Percentiles rank a stretch among this genome's conserved stretches.
Conservation (phyloP, 2,888 invertebrate genomes). For the Serrognathus titanus region DNA sequence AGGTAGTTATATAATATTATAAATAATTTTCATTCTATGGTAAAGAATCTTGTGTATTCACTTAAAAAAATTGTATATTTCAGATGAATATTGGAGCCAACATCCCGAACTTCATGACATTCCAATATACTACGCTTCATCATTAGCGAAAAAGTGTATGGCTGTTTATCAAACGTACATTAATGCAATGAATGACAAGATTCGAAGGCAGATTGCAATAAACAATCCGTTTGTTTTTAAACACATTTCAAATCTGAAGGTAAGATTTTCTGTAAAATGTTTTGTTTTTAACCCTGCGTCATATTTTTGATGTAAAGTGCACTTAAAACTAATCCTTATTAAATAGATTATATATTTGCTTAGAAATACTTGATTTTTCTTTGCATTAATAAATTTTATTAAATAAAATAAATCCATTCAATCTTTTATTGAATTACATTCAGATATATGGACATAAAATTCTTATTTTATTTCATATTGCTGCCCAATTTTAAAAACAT, state of each 20-base stretch:
- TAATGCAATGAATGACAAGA: conserved; percentile 99
- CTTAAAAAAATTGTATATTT: conserved; percentile 20
- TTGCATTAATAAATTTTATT: no score
- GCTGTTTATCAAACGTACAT: conserved; percentile 99
- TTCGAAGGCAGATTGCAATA: conserved; percentile 92
- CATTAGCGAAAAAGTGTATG: conserved; percentile 99
- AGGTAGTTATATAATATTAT: conserved; percentile 49
- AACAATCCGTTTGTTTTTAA: conserved; percentile 99
- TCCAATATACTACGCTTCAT: conserved; percentile 99
- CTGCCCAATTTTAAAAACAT: conserved; percentile 59
- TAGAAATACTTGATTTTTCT: no score
- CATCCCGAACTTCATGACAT: conserved; percentile 97
- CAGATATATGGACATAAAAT: background rate
- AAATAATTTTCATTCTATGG: background rate
- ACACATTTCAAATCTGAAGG: conserved; percentile 92
- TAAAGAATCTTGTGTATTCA: conserved; percentile 13
- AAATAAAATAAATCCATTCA: no score
- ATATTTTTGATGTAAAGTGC: no score
- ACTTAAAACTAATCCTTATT: no score
- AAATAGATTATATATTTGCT: no score
- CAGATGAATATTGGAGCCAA: conserved; percentile 96
- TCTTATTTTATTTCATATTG: conserved; percentile 21
- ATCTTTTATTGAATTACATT: background rate
- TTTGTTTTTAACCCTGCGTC: background rate
- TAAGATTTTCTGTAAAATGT: conserved; percentile 30